Percentiles rank a stretch among this genome's conserved stretches.
Evolutionary conservation across 2,113 vertebrate genomes (phyloP).

Genomic region (Elanoides forficatus): DNA sequence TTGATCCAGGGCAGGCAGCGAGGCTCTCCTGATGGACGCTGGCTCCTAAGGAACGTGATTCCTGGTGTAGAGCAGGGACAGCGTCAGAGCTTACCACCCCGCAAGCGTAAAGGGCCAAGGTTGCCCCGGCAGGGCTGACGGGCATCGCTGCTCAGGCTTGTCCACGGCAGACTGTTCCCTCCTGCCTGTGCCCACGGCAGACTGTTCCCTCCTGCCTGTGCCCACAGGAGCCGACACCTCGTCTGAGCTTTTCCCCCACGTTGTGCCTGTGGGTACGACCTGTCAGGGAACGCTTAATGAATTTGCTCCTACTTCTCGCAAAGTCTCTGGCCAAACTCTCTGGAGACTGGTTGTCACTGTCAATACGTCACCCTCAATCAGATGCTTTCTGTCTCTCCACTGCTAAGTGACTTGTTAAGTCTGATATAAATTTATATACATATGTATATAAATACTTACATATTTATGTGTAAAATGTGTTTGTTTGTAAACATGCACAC

Average conservation of each 20-base stretch:
- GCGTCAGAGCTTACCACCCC: background rate
- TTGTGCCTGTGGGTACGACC: background rate
- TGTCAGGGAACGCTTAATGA: background rate
- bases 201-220: background rate
- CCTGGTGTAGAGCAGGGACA: background rate
- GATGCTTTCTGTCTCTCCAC: background rate
- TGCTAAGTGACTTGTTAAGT: background rate
- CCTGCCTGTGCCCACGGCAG: background rate
- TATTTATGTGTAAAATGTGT: background rate
- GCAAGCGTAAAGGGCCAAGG: background rate
- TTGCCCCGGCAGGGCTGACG: background rate
- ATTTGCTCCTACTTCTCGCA: background rate
- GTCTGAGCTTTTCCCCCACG: background rate
- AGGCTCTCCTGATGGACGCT: background rate
- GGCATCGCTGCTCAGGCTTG: background rate
- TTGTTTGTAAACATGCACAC: constrained; percentile 22
- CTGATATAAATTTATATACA: background rate
- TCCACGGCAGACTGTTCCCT: background rate
- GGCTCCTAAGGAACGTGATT: background rate
- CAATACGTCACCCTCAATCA: background rate
- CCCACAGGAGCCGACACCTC: background rate
- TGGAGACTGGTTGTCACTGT: rapidly evolving
- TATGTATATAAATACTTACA: background rate
- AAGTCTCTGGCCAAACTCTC: background rate
- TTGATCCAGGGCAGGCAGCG: background rate